Evolutionary conservation across 1,140 invertebrate species (phyloP).

Genomic region (Rhysida immarginata): DNA sequence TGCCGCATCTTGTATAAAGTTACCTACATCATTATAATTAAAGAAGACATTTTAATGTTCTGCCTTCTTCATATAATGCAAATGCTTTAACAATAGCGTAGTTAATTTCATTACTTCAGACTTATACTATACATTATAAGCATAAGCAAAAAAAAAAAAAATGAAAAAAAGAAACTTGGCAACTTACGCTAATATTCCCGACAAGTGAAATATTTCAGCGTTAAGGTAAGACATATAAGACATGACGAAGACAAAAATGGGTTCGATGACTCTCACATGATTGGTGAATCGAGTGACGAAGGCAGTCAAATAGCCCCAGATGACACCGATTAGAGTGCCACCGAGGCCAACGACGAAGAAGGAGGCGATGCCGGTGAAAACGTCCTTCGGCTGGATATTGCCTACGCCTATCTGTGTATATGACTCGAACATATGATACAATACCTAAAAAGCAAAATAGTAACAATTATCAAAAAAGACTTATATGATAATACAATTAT

Average conservation of each 20-base stretch:
- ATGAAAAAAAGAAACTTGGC: background rate
- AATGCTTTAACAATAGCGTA: too few species aligned
- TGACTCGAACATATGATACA: slow-evolving; percentile 90
- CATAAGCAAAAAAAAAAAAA: too few species aligned
- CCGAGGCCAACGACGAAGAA: slow-evolving; percentile 91
- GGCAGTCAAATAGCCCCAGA: slow-evolving; percentile 89
- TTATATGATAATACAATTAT: background rate
- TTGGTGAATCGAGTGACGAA: slow-evolving; percentile 91
- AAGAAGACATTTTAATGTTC: too few species aligned
- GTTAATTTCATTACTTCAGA: too few species aligned
- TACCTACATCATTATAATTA: too few species aligned
- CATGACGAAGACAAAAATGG: slow-evolving; percentile 96
- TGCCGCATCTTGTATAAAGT: too few species aligned
- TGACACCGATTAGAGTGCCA: slow-evolving; percentile 79
- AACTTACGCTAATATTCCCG: slow-evolving; percentile 90
- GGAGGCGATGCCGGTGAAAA: slow-evolving; percentile 67
- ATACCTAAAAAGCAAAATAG: slow-evolving; percentile 39
- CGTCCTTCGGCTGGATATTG: slow-evolving; percentile 55
- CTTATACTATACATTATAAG: too few species aligned
- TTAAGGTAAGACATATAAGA: slow-evolving; percentile 95
- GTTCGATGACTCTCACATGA: slow-evolving; percentile 92
- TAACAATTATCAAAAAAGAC: slow-evolving; percentile 4
- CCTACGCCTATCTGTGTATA: slow-evolving; percentile 70
- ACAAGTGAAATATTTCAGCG: slow-evolving; percentile 96
- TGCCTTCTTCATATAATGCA: too few species aligned